Base-by-base conservation (phyloP, 2,888 invertebrate species). In the Achlya flavicornis region DNA sequence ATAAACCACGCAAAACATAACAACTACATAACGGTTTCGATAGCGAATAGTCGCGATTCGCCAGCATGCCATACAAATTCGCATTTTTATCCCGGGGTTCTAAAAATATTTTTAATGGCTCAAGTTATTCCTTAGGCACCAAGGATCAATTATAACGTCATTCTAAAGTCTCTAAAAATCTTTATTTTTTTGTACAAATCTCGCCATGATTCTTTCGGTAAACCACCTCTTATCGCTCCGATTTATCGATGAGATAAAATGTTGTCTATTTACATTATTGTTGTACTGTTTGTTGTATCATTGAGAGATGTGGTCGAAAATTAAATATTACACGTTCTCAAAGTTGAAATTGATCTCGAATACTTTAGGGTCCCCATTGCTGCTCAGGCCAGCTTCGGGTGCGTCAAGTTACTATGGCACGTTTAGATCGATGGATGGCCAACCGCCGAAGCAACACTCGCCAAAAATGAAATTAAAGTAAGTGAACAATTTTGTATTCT, bases 401-500 rank as follows among this genome's bases (percentile, higher is more conserved):
- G 94, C 95, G 58, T 95, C 95, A 74, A 94, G 93, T 73, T 91
- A 93, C 77, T 90, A 91, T 66, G 95, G 95, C 62, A 95, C 95
- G 58, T 95, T 95, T 57, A 93, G 94, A 68, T 93, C 95, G 43
- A 88, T 93, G 61, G 95, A 95, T 62, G 93, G 95, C 32, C 95
- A 94, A 74, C 94, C 95, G 64, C 94, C 95, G 38, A 94, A 95
- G 78, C 97, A 97, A 80, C 96, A 97, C 76, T 98, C 97, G 81
- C 98, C 98, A 71, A 98, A 98, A 94, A 97, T 98, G 96, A 98
- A 98, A 94, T 95, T 98, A 90, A 98, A 98, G 98, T 98, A 91
- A 83, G 86, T 75, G 0, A 19, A 19, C 0, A n/a, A n/a, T n/a
- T 63, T 62, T 58, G 33, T 14, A 35, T 57, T 33, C 0, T 43